phyloP scores from a whole-genome alignment of 2,113 vertebrate genomes.

The Scalopus aquaticus region DNA sequence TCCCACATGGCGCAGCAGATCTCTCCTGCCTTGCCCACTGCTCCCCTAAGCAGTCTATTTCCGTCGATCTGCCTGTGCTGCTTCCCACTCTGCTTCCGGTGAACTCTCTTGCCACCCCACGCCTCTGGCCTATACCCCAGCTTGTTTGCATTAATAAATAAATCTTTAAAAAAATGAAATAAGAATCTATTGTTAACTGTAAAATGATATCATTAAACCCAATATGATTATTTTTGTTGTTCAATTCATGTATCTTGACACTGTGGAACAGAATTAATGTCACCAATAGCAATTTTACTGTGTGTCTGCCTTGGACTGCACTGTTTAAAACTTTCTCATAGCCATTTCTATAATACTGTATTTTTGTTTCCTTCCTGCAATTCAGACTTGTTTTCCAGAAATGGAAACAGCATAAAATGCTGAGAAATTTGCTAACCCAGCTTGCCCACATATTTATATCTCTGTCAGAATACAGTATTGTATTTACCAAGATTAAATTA shows the following conservation, averaged over 20 bases:
- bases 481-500: conserved; percentile 79
- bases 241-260: not conserved
- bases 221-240: not conserved
- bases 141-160: no score
- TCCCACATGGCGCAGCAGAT: no score
- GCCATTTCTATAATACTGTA: not conserved
- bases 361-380: not conserved
- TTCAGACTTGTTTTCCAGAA: conserved; percentile 66
- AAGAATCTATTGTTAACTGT: not conserved
- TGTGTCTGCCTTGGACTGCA: not conserved
- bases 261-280: not conserved
- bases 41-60: no score
- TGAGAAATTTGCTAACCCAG: conserved; percentile 69
- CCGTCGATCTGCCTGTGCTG: no score
- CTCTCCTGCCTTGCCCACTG: no score
- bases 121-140: no score
- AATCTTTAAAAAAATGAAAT: no score
- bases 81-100: no score
- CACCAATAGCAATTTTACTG: not conserved
- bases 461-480: conserved; percentile 66
- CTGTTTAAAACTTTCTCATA: not conserved
- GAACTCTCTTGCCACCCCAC: no score
- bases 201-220: not conserved
- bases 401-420: conserved; percentile 66
- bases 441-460: conserved; percentile 72